These are phyloP conservation scores for Chaetorhynchus papuensis DNA, from an alignment of 2,113 vertebrate genomes.

Conservation along the genomic window DNA sequence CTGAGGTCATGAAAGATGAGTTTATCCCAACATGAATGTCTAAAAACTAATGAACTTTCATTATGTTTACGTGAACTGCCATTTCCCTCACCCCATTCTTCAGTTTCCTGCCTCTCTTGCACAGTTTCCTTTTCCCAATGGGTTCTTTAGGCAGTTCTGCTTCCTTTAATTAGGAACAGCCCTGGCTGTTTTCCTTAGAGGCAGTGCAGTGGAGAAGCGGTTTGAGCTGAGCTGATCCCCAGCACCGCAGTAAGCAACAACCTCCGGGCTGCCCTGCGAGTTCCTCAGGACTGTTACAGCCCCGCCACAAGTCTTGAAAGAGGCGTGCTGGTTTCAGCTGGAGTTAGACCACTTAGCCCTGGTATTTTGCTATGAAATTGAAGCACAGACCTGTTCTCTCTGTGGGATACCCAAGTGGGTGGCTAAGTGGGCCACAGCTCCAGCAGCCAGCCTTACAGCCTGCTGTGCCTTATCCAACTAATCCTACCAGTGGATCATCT, in stretches of 20 bases:
- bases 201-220: background rate
- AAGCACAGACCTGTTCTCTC: background rate
- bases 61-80: background rate
- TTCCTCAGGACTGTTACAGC: background rate
- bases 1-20: background rate
- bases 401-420: too few species aligned
- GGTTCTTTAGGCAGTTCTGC: conserved; percentile 10
- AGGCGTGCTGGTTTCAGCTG: background rate
- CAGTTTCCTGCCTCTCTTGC: conserved; percentile 29
- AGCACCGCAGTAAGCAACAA: background rate
- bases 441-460: background rate
- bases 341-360: background rate
- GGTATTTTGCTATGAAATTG: background rate
- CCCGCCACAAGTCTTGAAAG: background rate
- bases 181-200: background rate
- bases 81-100: conserved; percentile 38
- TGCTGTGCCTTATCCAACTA: background rate
- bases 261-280: background rate
- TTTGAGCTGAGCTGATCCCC: background rate
- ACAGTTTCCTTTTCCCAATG: conserved; percentile 37
- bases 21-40: background rate
- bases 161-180: conserved; percentile 53
- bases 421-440: background rate
- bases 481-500: background rate
- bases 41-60: conserved; percentile 22